These are phyloP conservation scores for Monarcha castaneiventris DNA, from an alignment of 2,113 vertebrate genomes.

Conservation along the genomic window DNA sequence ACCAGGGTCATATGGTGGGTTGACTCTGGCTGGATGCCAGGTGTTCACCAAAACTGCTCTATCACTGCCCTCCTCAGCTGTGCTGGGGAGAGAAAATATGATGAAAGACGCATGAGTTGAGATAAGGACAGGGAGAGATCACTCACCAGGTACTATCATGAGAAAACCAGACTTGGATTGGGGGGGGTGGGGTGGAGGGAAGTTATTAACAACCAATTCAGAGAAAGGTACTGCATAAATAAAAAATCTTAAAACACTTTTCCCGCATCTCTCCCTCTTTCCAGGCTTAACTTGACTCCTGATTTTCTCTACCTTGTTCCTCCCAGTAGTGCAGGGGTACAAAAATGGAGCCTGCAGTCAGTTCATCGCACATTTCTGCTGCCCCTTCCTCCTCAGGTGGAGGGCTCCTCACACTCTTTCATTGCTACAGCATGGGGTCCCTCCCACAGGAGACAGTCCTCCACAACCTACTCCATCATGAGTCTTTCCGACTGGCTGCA, in stretches of 20 bases:
- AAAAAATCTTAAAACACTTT: background rate
- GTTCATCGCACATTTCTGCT: background rate
- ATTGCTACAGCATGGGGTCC: background rate
- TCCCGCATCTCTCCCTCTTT: background rate
- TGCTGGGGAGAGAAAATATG: background rate
- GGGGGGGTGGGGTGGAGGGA: rapidly evolving
- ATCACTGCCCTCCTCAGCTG: background rate
- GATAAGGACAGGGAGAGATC: background rate
- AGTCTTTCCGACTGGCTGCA: background rate
- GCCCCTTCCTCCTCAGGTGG: background rate
- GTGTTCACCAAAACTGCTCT: background rate
- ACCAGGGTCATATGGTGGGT: background rate
- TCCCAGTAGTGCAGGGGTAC: background rate
- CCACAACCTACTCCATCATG: background rate
- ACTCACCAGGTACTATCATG: background rate
- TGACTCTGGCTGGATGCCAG: background rate
- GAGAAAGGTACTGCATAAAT: background rate
- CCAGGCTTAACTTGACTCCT: background rate
- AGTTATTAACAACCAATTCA: background rate
- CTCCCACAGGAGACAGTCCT: background rate
- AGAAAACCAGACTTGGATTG: background rate
- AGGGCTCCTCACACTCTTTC: background rate
- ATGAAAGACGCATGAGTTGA: background rate
- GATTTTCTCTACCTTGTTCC: background rate
- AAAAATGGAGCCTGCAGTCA: background rate